A percentile compares a stretch with the other conserved stretches of the same genome.
Evolutionary conservation across 2,113 vertebrate genomes (phyloP).

Genomic region (Forbesichthys papilliferus): DNA sequence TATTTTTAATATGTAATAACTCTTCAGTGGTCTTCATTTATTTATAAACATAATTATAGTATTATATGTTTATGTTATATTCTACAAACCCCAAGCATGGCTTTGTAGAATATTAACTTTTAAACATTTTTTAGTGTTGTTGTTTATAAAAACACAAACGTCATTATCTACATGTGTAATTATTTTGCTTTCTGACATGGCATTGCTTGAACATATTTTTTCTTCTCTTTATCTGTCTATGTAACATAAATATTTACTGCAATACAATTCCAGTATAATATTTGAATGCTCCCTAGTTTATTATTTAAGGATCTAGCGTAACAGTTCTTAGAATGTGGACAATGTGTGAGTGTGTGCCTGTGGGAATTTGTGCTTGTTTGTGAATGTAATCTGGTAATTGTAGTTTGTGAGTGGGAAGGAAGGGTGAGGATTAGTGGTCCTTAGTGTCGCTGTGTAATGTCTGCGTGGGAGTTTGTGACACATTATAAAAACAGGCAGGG

Average conservation of each 20-base stretch:
- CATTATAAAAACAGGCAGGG: constrained; percentile 50
- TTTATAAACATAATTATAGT: too few species aligned
- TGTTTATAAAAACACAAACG: constrained; percentile 20
- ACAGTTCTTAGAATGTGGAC: constrained; percentile 34
- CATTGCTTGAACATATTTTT: not conserved
- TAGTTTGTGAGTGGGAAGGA: constrained; percentile 59
- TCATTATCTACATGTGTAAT: not conserved
- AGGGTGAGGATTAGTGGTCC: constrained; percentile 62
- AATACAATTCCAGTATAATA: constrained; percentile 57
- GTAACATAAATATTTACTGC: constrained; percentile 30
- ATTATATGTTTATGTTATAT: too few species aligned
- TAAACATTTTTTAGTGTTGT: too few species aligned
- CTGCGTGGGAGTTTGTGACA: constrained; percentile 49
- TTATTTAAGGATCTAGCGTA: constrained; percentile 51
- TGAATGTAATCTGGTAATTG: constrained; percentile 67
- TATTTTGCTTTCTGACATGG: too few species aligned
- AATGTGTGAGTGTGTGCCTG: constrained; percentile 25
- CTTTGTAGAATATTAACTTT: too few species aligned
- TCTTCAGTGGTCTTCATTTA: too few species aligned
- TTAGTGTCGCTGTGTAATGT: constrained; percentile 50
- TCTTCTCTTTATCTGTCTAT: constrained; percentile 46
- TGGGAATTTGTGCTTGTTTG: constrained; percentile 48
- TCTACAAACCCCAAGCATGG: too few species aligned
- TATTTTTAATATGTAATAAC: too few species aligned
- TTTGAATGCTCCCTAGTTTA: constrained; percentile 51